phyloP scores from a whole-genome alignment of 2,113 vertebrate genomes.

The Cebidichthys violaceus region DNA sequence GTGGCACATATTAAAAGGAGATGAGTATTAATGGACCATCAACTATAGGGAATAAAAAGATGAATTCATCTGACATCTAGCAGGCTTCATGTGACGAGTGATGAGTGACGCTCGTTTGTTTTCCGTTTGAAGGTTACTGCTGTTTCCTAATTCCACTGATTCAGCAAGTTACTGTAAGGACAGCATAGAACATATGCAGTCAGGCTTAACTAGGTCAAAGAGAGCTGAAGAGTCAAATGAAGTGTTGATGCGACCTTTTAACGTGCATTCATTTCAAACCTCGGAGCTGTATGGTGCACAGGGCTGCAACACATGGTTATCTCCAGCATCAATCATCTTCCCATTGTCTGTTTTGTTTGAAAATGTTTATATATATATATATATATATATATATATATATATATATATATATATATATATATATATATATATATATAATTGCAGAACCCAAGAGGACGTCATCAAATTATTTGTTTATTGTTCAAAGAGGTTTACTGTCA shows the following conservation, averaged over 20 bases:
- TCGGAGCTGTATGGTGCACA: neutral
- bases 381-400: neutral
- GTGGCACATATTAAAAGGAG: neutral
- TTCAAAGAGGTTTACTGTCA: too few species aligned
- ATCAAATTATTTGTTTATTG: neutral
- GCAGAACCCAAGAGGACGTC: neutral
- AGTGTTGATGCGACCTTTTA: neutral
- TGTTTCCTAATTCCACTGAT: neutral
- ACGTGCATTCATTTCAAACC: neutral
- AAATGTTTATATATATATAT: neutral
- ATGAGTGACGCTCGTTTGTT: neutral
- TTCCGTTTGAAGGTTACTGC: neutral
- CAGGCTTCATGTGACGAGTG: neutral
- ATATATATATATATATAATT: neutral
- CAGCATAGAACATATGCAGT: neutral
- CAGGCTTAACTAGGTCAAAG: neutral
- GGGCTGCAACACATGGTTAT: neutral
- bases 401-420: neutral
- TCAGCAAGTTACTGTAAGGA: neutral
- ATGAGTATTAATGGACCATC: neutral
- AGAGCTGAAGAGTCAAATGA: neutral
- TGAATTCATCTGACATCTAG: slow-evolving; percentile 16
- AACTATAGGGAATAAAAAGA: slow-evolving; percentile 18
- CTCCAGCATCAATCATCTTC: neutral
- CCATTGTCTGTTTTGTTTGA: neutral